These are phyloP conservation scores for Strix aluco DNA, from an alignment of 2,113 vertebrate species.

Conservation along the genomic window DNA sequence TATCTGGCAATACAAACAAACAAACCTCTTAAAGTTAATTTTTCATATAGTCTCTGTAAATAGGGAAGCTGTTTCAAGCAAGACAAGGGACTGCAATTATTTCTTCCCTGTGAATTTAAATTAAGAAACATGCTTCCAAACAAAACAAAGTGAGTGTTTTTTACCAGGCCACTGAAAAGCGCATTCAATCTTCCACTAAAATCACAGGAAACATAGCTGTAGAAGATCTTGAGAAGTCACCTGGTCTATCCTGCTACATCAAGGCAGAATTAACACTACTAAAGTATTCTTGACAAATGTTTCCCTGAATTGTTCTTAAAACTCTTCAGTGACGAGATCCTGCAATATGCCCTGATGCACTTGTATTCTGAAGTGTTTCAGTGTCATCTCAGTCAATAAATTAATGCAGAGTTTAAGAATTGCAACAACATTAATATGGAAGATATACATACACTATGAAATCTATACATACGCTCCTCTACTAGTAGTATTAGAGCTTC, in stretches of 20 bases:
- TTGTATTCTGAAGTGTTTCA: neutral
- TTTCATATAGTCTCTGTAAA: neutral
- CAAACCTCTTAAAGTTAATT: constrained; percentile 7
- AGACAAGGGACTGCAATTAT: neutral
- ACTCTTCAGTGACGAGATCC: neutral
- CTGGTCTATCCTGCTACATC: neutral
- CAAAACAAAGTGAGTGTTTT: neutral
- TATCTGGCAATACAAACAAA: constrained; percentile 29
- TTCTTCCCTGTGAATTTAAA: neutral
- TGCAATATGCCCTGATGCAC: neutral
- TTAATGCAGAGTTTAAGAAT: neutral
- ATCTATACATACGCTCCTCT: neutral
- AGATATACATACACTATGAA: neutral
- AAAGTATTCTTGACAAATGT: neutral
- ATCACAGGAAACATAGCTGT: neutral
- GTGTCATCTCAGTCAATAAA: neutral
- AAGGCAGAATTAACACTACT: neutral
- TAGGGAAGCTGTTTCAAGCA: neutral
- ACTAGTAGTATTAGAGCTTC: neutral
- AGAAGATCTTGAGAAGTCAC: neutral
- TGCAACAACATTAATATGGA: neutral
- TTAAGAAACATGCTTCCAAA: neutral
- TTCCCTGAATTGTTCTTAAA: neutral
- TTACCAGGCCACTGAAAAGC: neutral
- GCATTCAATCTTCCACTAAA: neutral